Conservation (phyloP, 2,888 invertebrate species). For the Eupelmus urozonus region DNA sequence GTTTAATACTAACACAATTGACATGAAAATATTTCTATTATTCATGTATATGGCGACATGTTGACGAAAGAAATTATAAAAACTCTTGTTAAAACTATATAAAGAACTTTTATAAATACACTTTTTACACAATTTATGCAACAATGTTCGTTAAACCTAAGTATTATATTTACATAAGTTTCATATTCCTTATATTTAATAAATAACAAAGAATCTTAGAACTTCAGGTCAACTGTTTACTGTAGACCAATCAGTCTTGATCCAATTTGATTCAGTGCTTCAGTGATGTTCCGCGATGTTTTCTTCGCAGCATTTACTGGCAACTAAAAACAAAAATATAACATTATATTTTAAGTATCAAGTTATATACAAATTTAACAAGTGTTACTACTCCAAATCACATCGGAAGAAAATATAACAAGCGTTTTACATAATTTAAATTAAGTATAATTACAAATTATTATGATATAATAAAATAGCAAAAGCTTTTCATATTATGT, state of each 20-base stretch:
- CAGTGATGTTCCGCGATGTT: conserved; percentile 79
- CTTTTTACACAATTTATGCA: conserved; percentile 48
- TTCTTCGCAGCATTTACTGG: conserved; percentile 79
- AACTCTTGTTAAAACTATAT: conserved; percentile 49
- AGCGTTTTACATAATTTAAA: too few species aligned
- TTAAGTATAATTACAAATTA: too few species aligned
- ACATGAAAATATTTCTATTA: conserved; percentile 30
- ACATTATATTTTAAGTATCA: too few species aligned
- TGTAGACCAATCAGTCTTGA: conserved; percentile 80
- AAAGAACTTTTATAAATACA: conserved; percentile 54
- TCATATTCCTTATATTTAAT: conserved; percentile 35
- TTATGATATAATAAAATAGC: too few species aligned
- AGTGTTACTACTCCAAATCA: too few species aligned
- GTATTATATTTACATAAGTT: conserved; percentile 54
- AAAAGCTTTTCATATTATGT: too few species aligned
- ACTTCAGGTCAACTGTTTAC: conserved; percentile 57
- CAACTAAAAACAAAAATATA: conserved; percentile 77
- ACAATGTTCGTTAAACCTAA: conserved; percentile 51
- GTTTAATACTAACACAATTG: conserved; percentile 40
- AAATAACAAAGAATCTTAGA: conserved; percentile 48
- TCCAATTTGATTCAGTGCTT: conserved; percentile 81
- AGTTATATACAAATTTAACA: too few species aligned
- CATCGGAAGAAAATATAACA: too few species aligned
- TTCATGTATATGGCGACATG: conserved; percentile 19
- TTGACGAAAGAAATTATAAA: conserved; percentile 22